Conservation (phyloP, 2,797 vertebrate species). For the Falco berigora region DNA sequence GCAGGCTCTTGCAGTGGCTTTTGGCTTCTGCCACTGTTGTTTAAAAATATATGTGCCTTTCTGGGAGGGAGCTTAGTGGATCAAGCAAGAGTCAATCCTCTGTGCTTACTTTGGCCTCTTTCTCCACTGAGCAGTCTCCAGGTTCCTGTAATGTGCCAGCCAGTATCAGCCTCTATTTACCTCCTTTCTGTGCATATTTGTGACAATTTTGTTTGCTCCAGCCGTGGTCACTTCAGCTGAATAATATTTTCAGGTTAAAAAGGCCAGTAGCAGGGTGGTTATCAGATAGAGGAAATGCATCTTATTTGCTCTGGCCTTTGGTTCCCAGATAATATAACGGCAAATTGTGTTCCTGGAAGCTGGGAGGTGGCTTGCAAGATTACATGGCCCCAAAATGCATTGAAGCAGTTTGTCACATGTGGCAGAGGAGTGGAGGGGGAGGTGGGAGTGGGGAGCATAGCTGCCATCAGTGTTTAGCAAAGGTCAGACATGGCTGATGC, state of each 20-base stretch:
- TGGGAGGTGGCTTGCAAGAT: neutral
- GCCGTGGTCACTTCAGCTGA: neutral
- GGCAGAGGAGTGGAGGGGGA: neutral
- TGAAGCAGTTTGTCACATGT: neutral
- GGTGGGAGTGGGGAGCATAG: neutral
- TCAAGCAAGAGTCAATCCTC: neutral
- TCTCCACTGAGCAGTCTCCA: neutral
- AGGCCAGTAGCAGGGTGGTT: neutral
- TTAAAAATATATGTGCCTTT: neutral
- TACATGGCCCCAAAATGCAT: accelerated
- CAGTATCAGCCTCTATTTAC: neutral
- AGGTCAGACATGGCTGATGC: neutral
- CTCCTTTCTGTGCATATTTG: neutral
- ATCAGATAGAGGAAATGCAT: neutral
- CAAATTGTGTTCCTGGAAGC: neutral
- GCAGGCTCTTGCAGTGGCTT: neutral
- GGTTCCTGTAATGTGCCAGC: neutral
- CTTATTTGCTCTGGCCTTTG: neutral
- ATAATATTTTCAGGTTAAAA: neutral
- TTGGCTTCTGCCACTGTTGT: neutral
- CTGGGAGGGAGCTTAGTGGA: neutral
- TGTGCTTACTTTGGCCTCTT: neutral
- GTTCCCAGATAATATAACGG: neutral
- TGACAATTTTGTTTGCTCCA: neutral
- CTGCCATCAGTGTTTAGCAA: neutral